These are phyloP conservation scores for Tribolium freemani DNA, from an alignment of 2,888 invertebrate genomes.

Conservation along the genomic window DNA sequence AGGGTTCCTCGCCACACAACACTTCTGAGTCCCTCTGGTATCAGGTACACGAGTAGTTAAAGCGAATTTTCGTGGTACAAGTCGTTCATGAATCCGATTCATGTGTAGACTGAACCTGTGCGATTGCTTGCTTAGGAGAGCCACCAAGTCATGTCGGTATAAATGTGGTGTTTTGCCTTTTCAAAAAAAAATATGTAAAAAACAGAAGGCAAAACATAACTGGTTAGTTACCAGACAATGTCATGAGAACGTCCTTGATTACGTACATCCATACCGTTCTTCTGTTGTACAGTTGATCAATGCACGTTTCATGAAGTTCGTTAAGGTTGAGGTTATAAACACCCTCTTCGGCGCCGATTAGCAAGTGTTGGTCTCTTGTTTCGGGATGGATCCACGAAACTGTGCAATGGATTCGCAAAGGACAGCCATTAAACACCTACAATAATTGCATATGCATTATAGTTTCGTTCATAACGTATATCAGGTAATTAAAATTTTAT, in stretches of 20 bases:
- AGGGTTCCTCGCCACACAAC: conserved; percentile 97
- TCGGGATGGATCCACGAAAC: conserved; percentile 99
- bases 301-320: conserved; percentile 96
- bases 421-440: conserved; percentile 96
- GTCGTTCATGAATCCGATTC: conserved; percentile 93
- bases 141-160: conserved; percentile 94
- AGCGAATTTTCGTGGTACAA: conserved; percentile 94
- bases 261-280: conserved; percentile 98
- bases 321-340: conserved; percentile 98
- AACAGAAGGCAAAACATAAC: too few relatives aligned
- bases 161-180: conserved; percentile 94
- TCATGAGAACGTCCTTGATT: conserved; percentile 98
- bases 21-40: conserved; percentile 93
- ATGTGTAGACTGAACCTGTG: conserved; percentile 91
- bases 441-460: too few relatives aligned
- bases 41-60: conserved; percentile 95
- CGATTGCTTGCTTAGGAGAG: conserved; percentile 85
- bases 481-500: too few relatives aligned
- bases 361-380: conserved; percentile 94
- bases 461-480: too few relatives aligned
- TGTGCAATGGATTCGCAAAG: conserved; percentile 95
- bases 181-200: too few relatives aligned
- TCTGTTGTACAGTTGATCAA: conserved; percentile 95
- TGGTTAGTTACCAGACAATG: conserved; percentile 82
- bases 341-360: conserved; percentile 98